Conservation (phyloP, 2,797 vertebrate genomes). For the Sebastes hopkinsi region DNA sequence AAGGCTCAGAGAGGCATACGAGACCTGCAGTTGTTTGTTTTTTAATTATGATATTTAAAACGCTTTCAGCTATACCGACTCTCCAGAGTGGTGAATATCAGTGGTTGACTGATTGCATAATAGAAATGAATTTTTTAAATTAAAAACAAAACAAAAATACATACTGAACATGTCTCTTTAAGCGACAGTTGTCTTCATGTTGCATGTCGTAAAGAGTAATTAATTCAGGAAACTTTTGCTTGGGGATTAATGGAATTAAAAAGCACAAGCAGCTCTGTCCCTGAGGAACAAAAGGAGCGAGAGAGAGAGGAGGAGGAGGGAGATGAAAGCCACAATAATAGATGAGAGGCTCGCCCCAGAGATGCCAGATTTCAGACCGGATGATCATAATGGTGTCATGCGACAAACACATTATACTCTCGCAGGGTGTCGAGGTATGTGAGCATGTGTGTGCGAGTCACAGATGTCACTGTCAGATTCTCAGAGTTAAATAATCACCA, state of each 20-base stretch:
- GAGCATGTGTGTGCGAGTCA: background rate
- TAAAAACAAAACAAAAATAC: slow-evolving; percentile 12
- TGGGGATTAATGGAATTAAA: slow-evolving; percentile 63
- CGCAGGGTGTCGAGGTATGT: background rate
- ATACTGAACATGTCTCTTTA: background rate
- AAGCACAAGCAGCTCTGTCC: slow-evolving; percentile 57
- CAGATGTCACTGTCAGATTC: background rate
- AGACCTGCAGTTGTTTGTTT: slow-evolving; percentile 12
- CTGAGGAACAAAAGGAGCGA: slow-evolving; percentile 31
- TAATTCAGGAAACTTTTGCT: slow-evolving; percentile 54
- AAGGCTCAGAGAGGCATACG: background rate
- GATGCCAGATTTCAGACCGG: slow-evolving; percentile 40
- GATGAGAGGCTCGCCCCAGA: slow-evolving; percentile 33
- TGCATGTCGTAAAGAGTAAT: slow-evolving; percentile 34
- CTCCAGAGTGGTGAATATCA: background rate
- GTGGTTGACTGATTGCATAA: background rate
- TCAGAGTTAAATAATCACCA: slow-evolving; percentile 27
- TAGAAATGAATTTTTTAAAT: background rate
- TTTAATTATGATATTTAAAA: slow-evolving; percentile 14
- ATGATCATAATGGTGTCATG: slow-evolving; percentile 29
- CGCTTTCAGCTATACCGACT: background rate
- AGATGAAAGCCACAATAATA: slow-evolving; percentile 58
- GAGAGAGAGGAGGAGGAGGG: slow-evolving; percentile 10
- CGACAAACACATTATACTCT: slow-evolving; percentile 10
- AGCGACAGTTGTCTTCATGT: slow-evolving; percentile 22